Evolutionary conservation across 1,140 invertebrate genomes (phyloP).

Genomic region (Latrodectus geometricus): DNA sequence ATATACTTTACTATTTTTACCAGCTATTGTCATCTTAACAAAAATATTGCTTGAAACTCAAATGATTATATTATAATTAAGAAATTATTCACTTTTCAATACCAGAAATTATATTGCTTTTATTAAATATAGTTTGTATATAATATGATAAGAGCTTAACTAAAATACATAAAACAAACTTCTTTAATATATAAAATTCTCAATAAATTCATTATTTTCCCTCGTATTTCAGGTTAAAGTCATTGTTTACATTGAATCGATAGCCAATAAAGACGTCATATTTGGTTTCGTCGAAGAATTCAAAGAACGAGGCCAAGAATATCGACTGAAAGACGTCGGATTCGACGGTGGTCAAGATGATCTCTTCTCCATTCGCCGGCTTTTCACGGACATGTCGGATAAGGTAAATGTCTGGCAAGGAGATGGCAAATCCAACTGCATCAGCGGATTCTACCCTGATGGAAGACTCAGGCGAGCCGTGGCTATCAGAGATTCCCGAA

Average conservation of each 20-base stretch:
- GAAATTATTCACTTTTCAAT: too few relatives aligned
- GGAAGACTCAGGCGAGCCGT: conserved; percentile 5
- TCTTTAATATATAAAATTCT: too few relatives aligned
- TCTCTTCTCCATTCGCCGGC: background rate
- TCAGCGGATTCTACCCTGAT: conserved; percentile 59
- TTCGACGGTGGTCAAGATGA: conserved; percentile 30
- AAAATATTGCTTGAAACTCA: too few relatives aligned
- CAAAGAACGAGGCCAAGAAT: background rate
- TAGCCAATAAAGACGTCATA: background rate
- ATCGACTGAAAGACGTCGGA: conserved; percentile 25
- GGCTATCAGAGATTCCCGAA: conserved; percentile 5
- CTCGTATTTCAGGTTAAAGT: background rate
- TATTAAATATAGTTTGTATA: too few relatives aligned
- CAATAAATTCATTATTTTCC: too few relatives aligned
- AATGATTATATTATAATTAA: too few relatives aligned
- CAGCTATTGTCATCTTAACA: too few relatives aligned
- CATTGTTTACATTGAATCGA: conserved; percentile 4
- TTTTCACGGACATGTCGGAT: background rate
- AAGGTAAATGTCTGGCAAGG: conserved; percentile 52
- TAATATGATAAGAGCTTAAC: too few relatives aligned
- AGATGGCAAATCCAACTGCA: conserved; percentile 46
- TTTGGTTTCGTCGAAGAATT: conserved; percentile 23
- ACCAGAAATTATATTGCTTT: too few relatives aligned
- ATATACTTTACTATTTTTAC: too few relatives aligned
- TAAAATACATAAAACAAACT: too few relatives aligned